These are phyloP conservation scores for Yponomeuta cagnagella DNA, from an alignment of 2,888 invertebrate genomes.

Conservation along the genomic window DNA sequence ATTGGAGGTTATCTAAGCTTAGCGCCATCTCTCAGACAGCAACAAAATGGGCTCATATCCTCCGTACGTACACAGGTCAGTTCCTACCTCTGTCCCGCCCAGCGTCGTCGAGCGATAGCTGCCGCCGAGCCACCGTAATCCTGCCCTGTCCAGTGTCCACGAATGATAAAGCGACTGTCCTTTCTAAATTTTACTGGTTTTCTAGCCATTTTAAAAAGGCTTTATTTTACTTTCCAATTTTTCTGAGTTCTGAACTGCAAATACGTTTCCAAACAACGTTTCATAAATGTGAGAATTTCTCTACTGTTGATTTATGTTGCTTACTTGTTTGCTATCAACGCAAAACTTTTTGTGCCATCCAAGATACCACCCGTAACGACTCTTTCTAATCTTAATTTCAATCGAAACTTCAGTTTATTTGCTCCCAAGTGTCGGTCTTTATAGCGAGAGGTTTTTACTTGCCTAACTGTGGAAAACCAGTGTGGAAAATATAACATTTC, in stretches of 20 bases:
- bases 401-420: slow-evolving; percentile 64
- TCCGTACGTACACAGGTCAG: not conserved
- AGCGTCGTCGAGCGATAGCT: slow-evolving; percentile 38
- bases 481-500: slow-evolving; percentile 44
- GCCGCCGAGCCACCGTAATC: slow-evolving; percentile 47
- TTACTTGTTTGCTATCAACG: not conserved
- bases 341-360: slow-evolving; percentile 37
- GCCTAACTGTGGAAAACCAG: not conserved
- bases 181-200: slow-evolving; percentile 29
- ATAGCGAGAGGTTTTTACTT: slow-evolving; percentile 30
- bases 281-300: not conserved
- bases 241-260: not conserved
- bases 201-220: not conserved
- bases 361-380: slow-evolving; percentile 54
- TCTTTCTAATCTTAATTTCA: slow-evolving; percentile 56
- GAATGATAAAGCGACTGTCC: slow-evolving; percentile 61
- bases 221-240: not conserved
- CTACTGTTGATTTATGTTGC: not conserved
- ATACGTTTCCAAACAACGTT: not conserved
- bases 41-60: slow-evolving; percentile 3
- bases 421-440: slow-evolving; percentile 48
- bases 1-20: not conserved
- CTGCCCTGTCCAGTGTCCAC: slow-evolving; percentile 55
- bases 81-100: not conserved
- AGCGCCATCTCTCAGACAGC: not conserved